These are phyloP conservation scores for Lonchura striata DNA, from an alignment of 2,113 vertebrate genomes.

Conservation along the genomic window DNA sequence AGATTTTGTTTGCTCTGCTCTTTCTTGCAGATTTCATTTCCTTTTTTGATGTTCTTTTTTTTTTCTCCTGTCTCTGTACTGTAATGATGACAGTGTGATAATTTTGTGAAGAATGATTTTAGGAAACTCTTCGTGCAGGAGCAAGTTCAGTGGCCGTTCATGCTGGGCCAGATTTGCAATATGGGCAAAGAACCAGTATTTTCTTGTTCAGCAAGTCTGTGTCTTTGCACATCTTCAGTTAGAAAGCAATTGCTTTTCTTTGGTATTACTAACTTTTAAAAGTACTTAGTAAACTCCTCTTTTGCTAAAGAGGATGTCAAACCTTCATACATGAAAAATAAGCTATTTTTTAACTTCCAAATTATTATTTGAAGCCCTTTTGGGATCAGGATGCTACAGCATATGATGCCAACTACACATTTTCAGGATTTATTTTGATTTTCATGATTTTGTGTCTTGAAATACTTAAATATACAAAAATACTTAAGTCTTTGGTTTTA, in stretches of 20 bases:
- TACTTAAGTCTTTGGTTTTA: not conserved
- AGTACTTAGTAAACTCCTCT: not conserved
- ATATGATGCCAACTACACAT: accelerated
- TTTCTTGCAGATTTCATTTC: not conserved
- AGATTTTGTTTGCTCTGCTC: not conserved
- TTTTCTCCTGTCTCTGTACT: not conserved
- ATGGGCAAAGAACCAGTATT: not conserved
- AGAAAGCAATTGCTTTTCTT: not conserved
- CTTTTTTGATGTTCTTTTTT: not conserved
- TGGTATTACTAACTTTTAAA: not conserved
- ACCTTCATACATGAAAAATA: not conserved
- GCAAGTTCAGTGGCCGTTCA: not conserved
- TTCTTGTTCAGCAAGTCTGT: not conserved
- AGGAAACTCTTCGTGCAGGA: not conserved
- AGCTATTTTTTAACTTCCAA: not conserved
- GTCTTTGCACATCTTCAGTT: not conserved
- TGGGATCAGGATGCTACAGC: not conserved
- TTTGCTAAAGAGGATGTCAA: not conserved
- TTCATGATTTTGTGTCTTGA: not conserved
- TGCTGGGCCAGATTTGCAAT: not conserved
- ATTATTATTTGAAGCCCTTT: not conserved
- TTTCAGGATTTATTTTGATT: not conserved
- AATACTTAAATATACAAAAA: not conserved
- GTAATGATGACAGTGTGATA: not conserved
- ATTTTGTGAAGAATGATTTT: not conserved